These are phyloP conservation scores for Apamea epomidion DNA, from an alignment of 2,888 invertebrate genomes.

Conservation along the genomic window DNA sequence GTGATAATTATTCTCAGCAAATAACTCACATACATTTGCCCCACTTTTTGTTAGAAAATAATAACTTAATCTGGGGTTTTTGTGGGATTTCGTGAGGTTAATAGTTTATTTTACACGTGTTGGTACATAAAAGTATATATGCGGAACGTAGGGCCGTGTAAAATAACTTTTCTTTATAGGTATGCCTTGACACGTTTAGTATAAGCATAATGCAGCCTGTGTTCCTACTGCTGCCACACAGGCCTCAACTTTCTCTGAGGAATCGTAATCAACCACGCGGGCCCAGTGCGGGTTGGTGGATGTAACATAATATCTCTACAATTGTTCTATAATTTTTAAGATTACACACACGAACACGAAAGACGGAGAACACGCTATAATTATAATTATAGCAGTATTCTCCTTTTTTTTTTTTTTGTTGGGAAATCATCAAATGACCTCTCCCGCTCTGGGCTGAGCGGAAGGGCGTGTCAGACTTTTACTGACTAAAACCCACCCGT, in stretches of 20 bases:
- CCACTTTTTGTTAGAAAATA: conserved; percentile 31
- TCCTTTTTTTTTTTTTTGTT: no score
- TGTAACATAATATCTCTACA: neutral
- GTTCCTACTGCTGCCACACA: no score
- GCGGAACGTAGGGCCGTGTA: neutral
- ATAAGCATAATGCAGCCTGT: neutral
- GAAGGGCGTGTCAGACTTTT: no score
- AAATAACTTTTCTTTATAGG: neutral
- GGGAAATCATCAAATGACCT: no score
- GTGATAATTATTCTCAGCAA: conserved; percentile 49
- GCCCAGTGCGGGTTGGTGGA: neutral
- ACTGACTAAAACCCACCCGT: no score
- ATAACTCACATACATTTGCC: conserved; percentile 34
- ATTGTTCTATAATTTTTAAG: no score
- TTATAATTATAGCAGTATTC: no score
- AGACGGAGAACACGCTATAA: no score
- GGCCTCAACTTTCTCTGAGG: neutral
- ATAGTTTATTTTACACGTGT: conserved; percentile 14
- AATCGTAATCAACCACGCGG: neutral
- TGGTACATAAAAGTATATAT: neutral
- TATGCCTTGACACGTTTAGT: neutral
- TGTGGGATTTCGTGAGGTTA: neutral
- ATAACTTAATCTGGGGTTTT: conserved; percentile 40
- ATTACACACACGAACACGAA: no score
- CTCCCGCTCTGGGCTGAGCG: no score